Conservation (phyloP, 2,888 invertebrate genomes). For the Drosophila ochracea region DNA sequence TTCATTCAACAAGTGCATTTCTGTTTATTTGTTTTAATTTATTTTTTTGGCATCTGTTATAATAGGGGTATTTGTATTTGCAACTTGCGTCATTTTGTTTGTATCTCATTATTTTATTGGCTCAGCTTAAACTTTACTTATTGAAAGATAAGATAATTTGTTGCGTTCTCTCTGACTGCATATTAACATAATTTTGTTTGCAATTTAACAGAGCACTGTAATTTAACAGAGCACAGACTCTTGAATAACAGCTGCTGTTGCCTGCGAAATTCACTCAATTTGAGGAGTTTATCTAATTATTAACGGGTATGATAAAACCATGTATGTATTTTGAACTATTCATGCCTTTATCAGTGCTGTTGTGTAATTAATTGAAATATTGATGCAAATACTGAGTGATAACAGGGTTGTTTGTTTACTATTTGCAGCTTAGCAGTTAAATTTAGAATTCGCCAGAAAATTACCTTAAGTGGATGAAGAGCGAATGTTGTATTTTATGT, state of each 20-base stretch:
- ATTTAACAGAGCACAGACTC: neutral
- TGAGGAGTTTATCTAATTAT: constrained; percentile 11
- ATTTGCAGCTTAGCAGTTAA: neutral
- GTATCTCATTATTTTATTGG: neutral
- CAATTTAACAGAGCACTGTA: neutral
- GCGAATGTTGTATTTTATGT: neutral
- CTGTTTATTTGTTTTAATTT: neutral
- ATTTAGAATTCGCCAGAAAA: neutral
- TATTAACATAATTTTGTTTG: neutral
- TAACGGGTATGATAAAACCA: constrained; percentile 8
- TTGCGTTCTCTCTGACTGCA: neutral
- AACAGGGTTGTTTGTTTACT: neutral
- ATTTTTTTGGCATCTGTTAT: neutral
- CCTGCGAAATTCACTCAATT: neutral
- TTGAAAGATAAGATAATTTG: neutral
- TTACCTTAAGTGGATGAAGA: neutral
- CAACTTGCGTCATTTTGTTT: neutral
- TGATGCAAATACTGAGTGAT: constrained; percentile 3
- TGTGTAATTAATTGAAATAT: constrained; percentile 16
- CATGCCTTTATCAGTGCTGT: constrained; percentile 1
- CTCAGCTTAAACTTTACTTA: neutral
- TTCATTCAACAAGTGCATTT: neutral
- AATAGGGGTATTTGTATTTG: neutral
- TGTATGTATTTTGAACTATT: neutral
- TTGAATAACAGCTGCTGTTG: neutral